Evolutionary conservation across 2,888 invertebrate genomes (phyloP), one percentile per base, ranked within the genome.

Genomic region (Zhengitettix transpicula): DNA sequence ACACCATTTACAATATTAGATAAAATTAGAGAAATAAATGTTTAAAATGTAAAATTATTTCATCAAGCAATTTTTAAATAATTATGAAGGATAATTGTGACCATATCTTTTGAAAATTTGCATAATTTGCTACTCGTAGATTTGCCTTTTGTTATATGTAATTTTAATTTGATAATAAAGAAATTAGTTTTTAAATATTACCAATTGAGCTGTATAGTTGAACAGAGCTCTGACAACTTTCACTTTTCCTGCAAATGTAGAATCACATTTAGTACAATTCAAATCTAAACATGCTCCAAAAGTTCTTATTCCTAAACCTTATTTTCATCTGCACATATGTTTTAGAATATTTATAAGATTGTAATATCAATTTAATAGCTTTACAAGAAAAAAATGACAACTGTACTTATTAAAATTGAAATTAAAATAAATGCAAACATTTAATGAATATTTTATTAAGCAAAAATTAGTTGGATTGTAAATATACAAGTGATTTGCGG

Each of bases 141-240:
- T n/a, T n/a, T n/a, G n/a, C n/a, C n/a, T 28, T 28, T 28, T 28
- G 28, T 28, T 28, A 28, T 5, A 28, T 2, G 7, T 2, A 28
- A 5, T 28, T 28, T 5, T 28, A 28, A 28, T 28, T 2, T 5
- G 7, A 28, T 2, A 28, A 28, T 28, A 28, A 28, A 28, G 7
- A 7, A 5, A 7, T 28, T 7, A n/a, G 52, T n/a, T 14, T 56
- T n/a, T 8, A 41, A 11, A 14, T 70, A 73, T 71, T 71, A 80
- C 81, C 70, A 77, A 74, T 66, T 78, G 78, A 15, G 81, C 80
- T 57, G 73, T 73, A 67, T 81, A 81, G 61, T 73, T 75, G 69
- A 78, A 80, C 59, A 79, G 65, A 11, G 81, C 79, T 66, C 78
- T 71, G 12, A 80, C 77, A 58, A 80, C 80, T 70, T 77, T 78